These are phyloP conservation scores for Channa striata DNA, from an alignment of 2,797 vertebrate species.

Conservation along the genomic window DNA sequence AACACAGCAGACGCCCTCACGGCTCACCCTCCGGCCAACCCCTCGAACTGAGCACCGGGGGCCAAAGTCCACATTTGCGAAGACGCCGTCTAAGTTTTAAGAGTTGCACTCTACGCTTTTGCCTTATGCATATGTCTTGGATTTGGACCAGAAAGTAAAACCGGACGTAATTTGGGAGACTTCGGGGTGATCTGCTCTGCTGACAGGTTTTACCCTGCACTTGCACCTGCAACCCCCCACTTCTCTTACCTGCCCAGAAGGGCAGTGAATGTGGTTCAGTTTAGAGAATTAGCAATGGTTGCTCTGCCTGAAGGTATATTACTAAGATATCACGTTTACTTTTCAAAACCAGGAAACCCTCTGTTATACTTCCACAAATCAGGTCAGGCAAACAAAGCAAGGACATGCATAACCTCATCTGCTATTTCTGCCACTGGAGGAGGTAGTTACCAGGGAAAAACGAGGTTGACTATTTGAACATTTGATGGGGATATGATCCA, in stretches of 20 bases:
- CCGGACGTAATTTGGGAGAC: conserved; percentile 56
- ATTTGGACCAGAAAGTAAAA: conserved; percentile 54
- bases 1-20: conserved; percentile 77
- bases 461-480: conserved; percentile 6
- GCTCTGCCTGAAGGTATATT: conserved; percentile 63
- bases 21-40: conserved; percentile 72
- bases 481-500: conserved; percentile 1
- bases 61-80: conserved; percentile 54
- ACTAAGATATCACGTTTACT: conserved; percentile 61
- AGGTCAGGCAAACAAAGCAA: conserved; percentile 52
- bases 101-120: conserved; percentile 39
- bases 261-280: conserved; percentile 75
- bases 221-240: background rate
- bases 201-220: conserved; percentile 63
- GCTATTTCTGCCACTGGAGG: conserved; percentile 57
- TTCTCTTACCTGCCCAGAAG: conserved; percentile 55
- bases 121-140: conserved; percentile 55
- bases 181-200: conserved; percentile 45
- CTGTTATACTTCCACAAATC: conserved; percentile 69
- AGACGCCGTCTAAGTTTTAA: conserved; percentile 42
- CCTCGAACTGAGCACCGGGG: conserved; percentile 53
- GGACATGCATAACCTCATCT: conserved; percentile 30
- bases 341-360: conserved; percentile 61
- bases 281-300: conserved; percentile 76
- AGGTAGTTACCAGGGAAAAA: conserved; percentile 11